Evolutionary conservation across 2,113 vertebrate species (phyloP).

Genomic region (Stegostoma tigrinum): DNA sequence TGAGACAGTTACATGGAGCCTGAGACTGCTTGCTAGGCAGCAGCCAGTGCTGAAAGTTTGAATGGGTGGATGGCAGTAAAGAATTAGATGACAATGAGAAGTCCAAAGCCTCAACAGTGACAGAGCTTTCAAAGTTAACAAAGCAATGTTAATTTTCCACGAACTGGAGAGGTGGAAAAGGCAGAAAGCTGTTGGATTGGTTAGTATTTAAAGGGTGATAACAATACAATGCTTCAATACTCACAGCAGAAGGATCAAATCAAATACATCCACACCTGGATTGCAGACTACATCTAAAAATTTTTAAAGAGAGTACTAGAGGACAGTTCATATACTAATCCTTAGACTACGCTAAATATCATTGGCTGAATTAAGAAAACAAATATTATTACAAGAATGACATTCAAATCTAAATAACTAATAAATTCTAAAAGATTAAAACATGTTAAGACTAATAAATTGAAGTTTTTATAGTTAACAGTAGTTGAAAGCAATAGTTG

Average conservation of each 20-base stretch:
- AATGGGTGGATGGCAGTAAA: neutral
- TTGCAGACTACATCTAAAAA: too few relatives aligned
- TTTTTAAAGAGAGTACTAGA: neutral
- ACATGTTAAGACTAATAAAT: neutral
- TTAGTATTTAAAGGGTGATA: neutral
- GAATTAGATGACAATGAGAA: neutral
- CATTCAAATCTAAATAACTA: neutral
- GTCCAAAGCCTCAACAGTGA: neutral
- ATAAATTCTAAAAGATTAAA: neutral
- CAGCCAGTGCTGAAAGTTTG: neutral
- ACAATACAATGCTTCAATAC: neutral
- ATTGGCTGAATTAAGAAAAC: too few relatives aligned
- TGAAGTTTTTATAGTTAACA: neutral
- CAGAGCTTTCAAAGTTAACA: neutral
- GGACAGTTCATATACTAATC: neutral
- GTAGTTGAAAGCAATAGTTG: neutral
- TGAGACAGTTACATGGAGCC: neutral
- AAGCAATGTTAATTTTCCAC: neutral
- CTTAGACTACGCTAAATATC: too few relatives aligned
- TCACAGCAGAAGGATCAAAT: neutral
- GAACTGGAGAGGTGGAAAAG: neutral
- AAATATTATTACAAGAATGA: neutral
- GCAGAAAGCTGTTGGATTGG: neutral
- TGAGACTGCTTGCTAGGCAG: neutral
- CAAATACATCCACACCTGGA: too few relatives aligned